Conservation (phyloP, 2,113 vertebrate genomes). For the Rhagologus leucostigma region DNA sequence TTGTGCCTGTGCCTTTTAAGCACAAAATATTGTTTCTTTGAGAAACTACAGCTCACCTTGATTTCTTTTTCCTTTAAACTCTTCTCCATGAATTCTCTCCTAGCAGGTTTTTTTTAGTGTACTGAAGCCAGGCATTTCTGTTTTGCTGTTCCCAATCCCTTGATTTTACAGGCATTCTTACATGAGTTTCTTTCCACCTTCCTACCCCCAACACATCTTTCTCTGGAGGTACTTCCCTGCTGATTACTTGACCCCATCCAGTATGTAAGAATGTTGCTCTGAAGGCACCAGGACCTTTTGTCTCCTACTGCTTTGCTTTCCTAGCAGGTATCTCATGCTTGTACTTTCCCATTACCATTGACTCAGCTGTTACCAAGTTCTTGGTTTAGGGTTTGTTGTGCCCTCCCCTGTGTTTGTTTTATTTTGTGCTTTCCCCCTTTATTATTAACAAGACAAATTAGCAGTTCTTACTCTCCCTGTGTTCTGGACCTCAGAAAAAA, state of each 20-base stretch:
- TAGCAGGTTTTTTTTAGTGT: background rate
- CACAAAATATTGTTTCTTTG: background rate
- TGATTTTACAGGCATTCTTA: background rate
- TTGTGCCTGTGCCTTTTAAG: constrained; percentile 17
- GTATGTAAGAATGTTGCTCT: background rate
- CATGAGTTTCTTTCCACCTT: background rate
- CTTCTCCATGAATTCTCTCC: background rate
- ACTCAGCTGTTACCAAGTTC: background rate
- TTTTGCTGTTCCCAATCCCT: background rate
- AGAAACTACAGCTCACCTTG: constrained; percentile 25
- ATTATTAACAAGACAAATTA: background rate
- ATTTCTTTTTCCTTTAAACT: constrained; percentile 48
- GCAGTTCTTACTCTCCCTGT: background rate
- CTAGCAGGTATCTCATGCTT: background rate
- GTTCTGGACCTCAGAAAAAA: background rate
- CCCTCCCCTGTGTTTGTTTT: background rate
- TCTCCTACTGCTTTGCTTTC: background rate
- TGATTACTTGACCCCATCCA: background rate
- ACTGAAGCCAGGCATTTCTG: background rate
- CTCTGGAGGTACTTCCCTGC: background rate
- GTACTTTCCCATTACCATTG: background rate
- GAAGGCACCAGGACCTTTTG: background rate
- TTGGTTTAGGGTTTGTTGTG: background rate
- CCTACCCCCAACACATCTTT: background rate
- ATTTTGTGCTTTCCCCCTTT: background rate